These are phyloP conservation scores for Pachliopta kotzebuea DNA, from an alignment of 2,888 invertebrate species.

Conservation along the genomic window DNA sequence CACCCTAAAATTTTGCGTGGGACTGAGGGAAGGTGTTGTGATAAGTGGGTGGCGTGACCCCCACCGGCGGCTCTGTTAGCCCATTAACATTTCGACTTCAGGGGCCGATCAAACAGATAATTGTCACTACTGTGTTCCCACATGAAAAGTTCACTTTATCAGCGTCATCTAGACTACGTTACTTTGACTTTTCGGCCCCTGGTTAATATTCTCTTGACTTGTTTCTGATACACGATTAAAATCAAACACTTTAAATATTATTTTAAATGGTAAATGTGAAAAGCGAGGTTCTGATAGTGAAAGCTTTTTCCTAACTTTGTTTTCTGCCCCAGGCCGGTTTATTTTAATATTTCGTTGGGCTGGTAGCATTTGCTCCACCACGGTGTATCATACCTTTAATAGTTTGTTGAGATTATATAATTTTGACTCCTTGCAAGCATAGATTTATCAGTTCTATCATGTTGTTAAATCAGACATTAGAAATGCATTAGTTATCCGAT, in stretches of 20 bases:
- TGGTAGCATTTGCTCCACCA: too few relatives aligned
- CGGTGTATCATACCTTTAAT: too few relatives aligned
- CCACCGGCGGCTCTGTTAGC: conserved; percentile 37
- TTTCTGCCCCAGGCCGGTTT: too few relatives aligned
- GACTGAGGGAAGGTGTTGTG: conserved; percentile 41
- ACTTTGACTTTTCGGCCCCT: background rate
- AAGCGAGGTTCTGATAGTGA: too few relatives aligned
- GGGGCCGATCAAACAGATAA: conserved; percentile 57
- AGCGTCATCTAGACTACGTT: conserved; percentile 41
- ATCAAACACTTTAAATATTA: background rate
- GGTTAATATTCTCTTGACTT: conserved; percentile 15
- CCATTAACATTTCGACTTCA: conserved; percentile 60
- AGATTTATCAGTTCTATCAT: too few relatives aligned
- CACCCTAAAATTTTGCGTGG: conserved; percentile 36
- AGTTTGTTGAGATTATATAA: too few relatives aligned
- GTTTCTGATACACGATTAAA: background rate
- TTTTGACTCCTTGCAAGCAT: too few relatives aligned
- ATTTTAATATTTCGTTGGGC: too few relatives aligned
- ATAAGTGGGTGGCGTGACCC: conserved; percentile 44
- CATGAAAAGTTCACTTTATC: conserved; percentile 46
- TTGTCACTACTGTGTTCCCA: conserved; percentile 48
- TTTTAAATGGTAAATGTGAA: too few relatives aligned
- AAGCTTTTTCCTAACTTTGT: too few relatives aligned
- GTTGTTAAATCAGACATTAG: too few relatives aligned
- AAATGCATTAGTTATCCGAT: too few relatives aligned